A percentile compares a stretch with the other conserved stretches of the same genome.
Conservation (phyloP, 2,113 vertebrate species). For the Damaliscus lunatus region DNA sequence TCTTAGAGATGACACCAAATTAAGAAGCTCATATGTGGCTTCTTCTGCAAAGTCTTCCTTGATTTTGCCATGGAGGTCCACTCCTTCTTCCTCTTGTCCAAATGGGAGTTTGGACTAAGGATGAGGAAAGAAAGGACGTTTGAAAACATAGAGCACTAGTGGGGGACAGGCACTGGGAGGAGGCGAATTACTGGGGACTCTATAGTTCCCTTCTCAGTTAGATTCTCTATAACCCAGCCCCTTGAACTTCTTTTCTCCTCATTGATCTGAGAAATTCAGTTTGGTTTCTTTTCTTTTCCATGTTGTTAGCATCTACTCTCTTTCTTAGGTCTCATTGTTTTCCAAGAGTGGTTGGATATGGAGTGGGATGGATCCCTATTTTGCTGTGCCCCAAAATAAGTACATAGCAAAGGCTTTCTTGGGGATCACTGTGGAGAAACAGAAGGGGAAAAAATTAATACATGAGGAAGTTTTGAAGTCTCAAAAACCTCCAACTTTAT, state of each 20-base stretch:
- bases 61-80: background rate
- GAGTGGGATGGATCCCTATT: background rate
- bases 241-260: background rate
- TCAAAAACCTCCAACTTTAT: background rate
- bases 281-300: background rate
- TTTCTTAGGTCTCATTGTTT: constrained; percentile 21
- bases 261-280: background rate
- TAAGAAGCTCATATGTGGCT: background rate
- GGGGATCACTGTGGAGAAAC: background rate
- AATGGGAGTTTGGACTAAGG: background rate
- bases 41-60: background rate
- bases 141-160: background rate
- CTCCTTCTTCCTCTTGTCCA: background rate
- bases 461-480: background rate
- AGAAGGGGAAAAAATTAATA: background rate
- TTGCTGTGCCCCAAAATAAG: background rate
- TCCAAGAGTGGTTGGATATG: background rate
- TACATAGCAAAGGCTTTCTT: background rate
- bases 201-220: background rate
- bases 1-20: background rate
- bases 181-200: background rate
- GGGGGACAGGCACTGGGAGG: background rate
- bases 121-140: background rate
- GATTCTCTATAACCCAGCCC: background rate
- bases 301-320: background rate